Base-by-base conservation (phyloP, 2,113 vertebrate genomes). In the Epinephelus cyanopodus region DNA sequence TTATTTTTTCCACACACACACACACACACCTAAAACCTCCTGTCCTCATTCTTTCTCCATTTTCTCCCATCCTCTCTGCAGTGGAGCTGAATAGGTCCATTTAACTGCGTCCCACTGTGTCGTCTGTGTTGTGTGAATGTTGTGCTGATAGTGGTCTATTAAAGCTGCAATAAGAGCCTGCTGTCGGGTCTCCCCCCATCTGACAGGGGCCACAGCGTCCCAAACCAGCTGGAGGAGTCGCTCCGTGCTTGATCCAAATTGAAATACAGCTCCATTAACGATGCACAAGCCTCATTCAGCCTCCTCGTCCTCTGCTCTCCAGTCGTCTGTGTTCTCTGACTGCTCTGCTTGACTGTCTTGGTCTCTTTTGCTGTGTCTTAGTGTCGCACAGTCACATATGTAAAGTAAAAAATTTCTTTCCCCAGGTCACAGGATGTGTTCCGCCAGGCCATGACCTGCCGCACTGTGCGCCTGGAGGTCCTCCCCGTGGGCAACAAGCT, bases 391-490 rank as follows among this genome's bases (percentile, higher is more conserved):
- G 5, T 29, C 29, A 29, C 29, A 29, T 29, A 29, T 29, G 29
- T 29, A 29, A 29, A 29, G 29, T 29, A 29, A 29, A 29, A 29
- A 5, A 9, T 61, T 25, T 11, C 39, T 29, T 21, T 13, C 15
- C 1, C 10, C 17, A 99, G 98, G 90, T 96, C 98, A 29, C 98
- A 99, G 85, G 98, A 98, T 18, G 92, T 97, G 13, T 99, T 99
- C 80, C 96, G 97, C 4, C 96, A 97, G 85, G 97, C 97, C 12
- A 97, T 99, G 97, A 92, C 84, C 56, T 92, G 94, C 5, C 17
- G 33, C 61, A 2, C 56, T 1, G 93, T 99, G 4, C 48, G 87
- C 5, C 94, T 98, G 47, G 95, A 96, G 65, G 94, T 98, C 47
- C 92, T 99, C 68, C 95, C 97, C 33, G 72, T 92, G 0, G 91